A percentile compares a stretch with the other conserved stretches of the same genome.
Conservation (phyloP, 2,888 invertebrate genomes). For the Dioctria rufipes region DNA sequence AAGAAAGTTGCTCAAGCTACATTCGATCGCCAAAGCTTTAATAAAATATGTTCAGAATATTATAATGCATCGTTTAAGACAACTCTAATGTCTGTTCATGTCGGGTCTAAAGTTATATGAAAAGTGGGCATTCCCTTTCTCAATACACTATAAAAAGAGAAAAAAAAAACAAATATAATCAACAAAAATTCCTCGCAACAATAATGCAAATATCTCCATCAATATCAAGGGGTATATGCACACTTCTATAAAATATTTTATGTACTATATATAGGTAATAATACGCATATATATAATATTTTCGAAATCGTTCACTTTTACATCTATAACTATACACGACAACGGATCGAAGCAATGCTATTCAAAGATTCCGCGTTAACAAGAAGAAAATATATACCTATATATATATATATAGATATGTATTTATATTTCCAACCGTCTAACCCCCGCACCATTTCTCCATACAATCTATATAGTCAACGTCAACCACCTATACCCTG, state of each 20-base stretch:
- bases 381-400: conserved; percentile 30
- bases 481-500: neutral
- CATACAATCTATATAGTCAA: neutral
- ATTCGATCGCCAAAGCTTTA: neutral
- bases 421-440: conserved; percentile 45
- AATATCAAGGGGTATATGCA: conserved; percentile 12
- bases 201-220: conserved; percentile 8
- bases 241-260: neutral
- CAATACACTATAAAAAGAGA: neutral
- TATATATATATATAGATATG: neutral
- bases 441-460: neutral
- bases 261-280: no score
- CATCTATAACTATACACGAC: conserved; percentile 36
- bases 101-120: no score
- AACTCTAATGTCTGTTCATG: no score
- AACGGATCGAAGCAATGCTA: conserved; percentile 47
- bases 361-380: conserved; percentile 49
- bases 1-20: no score
- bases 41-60: no score
- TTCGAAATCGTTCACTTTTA: neutral
- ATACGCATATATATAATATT: no score
- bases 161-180: neutral
- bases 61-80: no score
- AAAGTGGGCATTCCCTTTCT: no score
- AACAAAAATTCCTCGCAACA: conserved; percentile 18